Conservation (phyloP, 1,140 invertebrate genomes). For the Hyphantria cunea region DNA sequence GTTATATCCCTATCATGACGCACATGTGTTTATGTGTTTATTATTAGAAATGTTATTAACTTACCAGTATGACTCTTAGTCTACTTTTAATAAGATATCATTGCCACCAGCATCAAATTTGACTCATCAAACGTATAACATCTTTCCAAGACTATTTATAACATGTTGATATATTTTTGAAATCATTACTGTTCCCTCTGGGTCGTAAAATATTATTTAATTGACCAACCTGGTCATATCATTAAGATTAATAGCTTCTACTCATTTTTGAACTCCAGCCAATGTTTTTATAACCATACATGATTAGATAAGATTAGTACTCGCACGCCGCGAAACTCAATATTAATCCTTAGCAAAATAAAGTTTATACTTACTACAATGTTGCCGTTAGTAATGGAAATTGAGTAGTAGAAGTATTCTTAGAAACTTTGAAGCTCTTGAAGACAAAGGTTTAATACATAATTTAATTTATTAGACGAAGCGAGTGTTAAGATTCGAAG, state of each 20-base stretch:
- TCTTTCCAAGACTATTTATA: constrained; percentile 6
- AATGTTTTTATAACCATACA: constrained; percentile 19
- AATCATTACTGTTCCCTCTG: constrained; percentile 4
- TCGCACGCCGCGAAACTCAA: constrained; percentile 14
- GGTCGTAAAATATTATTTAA: constrained; percentile 17
- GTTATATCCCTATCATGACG: no score
- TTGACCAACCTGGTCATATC: constrained; percentile 27
- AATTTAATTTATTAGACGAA: no score
- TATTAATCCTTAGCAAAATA: constrained; percentile 9
- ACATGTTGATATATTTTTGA: constrained; percentile 13
- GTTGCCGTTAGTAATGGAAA: constrained; percentile 14
- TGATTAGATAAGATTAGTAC: constrained; percentile 24
- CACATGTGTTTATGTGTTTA: no score
- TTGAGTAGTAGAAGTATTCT: constrained; percentile 6
- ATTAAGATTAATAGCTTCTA: constrained; percentile 14
- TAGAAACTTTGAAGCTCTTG: constrained; percentile 11
- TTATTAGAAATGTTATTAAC: no score
- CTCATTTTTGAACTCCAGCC: constrained; percentile 27
- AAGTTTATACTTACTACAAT: constrained; percentile 6
- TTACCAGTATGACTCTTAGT: no score
- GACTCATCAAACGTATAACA: constrained; percentile 7
- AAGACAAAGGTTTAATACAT: no score
- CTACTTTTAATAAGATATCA: not conserved
- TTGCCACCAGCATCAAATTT: not conserved
- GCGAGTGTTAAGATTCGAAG: no score